Evolutionary conservation across 2,797 vertebrate species (phyloP).

Genomic region (Acropternis orthonyx): DNA sequence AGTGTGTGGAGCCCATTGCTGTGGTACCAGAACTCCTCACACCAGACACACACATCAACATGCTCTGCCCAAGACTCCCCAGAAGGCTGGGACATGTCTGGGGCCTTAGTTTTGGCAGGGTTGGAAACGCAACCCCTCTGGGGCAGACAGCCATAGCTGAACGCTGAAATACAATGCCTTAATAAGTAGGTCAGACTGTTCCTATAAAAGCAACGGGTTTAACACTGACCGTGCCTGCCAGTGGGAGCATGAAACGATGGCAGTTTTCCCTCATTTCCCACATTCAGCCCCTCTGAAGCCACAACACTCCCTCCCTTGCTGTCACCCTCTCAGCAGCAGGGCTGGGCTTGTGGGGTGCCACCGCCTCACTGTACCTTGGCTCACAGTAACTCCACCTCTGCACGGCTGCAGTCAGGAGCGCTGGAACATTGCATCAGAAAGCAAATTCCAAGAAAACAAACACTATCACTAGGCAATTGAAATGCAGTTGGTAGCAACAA

Average conservation of each 20-base stretch:
- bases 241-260: background rate
- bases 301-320: background rate
- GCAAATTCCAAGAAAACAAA: slow-evolving; percentile 64
- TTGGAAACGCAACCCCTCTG: background rate
- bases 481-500: slow-evolving; percentile 60
- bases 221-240: background rate
- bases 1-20: accelerated
- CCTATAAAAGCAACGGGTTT: slow-evolving; percentile 20
- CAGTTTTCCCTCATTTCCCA: accelerated
- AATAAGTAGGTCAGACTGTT: slow-evolving; percentile 64
- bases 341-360: accelerated
- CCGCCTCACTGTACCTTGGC: background rate
- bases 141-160: background rate
- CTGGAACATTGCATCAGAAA: slow-evolving; percentile 40
- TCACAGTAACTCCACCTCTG: background rate
- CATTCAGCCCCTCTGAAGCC: background rate
- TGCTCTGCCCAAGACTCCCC: background rate
- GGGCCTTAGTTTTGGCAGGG: background rate
- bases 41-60: accelerated
- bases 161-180: slow-evolving; percentile 33
- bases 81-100: background rate
- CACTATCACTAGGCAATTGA: slow-evolving; percentile 65
- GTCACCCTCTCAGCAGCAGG: accelerated
- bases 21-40: background rate
- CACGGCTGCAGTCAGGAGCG: background rate